A percentile compares a stretch with the other conserved stretches of the same genome.
Evolutionary conservation across 2,113 vertebrate genomes (phyloP).

Genomic region (Rhadina sibilatrix): DNA sequence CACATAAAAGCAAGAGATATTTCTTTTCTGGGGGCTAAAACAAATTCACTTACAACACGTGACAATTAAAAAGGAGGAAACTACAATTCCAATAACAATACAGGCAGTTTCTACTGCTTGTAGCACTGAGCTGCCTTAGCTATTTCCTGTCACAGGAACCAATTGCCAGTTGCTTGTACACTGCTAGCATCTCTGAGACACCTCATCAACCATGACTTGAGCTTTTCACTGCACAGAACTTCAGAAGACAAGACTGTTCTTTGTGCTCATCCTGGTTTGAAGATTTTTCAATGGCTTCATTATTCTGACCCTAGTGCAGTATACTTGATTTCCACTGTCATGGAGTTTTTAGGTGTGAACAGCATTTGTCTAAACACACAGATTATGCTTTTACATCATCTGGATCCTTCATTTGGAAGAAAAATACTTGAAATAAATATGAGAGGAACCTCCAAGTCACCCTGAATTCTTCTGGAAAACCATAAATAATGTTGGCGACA

Average conservation of each 20-base stretch:
- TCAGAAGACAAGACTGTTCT: conserved; percentile 24
- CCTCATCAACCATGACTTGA: conserved; percentile 1
- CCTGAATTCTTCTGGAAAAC: conserved; percentile 29
- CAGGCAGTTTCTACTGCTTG: background rate
- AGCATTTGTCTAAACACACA: background rate
- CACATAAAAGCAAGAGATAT: background rate
- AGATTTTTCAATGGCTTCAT: conserved; percentile 17
- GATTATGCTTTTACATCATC: background rate
- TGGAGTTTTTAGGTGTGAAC: background rate
- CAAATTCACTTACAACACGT: background rate
- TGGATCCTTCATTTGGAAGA: background rate
- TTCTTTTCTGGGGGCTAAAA: background rate
- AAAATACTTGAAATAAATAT: background rate
- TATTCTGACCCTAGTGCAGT: background rate
- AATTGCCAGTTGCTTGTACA: conserved; percentile 1
- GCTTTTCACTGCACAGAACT: background rate
- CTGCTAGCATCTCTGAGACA: conserved; percentile 25
- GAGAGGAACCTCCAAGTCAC: background rate
- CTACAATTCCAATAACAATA: background rate
- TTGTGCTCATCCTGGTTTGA: conserved; percentile 18
- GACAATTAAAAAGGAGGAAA: conserved; percentile 7
- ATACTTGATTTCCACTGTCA: background rate
- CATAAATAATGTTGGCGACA: background rate
- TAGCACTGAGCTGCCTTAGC: background rate
- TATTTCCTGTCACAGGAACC: conserved; percentile 34